Conservation (phyloP, 2,113 vertebrate species). For the Coturnix japonica region DNA sequence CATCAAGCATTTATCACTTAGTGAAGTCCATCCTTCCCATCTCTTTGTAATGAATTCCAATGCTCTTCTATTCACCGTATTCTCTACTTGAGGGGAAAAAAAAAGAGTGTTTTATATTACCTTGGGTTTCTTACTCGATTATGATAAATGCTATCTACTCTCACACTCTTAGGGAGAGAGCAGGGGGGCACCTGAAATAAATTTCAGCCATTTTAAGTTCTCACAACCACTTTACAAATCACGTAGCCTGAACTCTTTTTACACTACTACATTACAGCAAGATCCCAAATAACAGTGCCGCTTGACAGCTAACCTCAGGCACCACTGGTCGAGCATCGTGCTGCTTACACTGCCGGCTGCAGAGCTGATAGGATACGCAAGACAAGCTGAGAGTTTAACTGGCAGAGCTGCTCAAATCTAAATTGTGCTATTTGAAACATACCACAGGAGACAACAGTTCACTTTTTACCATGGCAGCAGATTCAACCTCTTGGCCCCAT, state of each 20-base stretch:
- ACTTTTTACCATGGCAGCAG: conserved; percentile 82
- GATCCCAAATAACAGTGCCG: conserved; percentile 78
- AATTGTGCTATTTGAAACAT: conserved; percentile 69
- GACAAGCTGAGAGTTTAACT: conserved; percentile 63
- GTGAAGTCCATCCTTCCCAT: neutral
- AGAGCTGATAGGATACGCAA: conserved; percentile 67
- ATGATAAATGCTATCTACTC: neutral
- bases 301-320: conserved; percentile 82
- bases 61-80: neutral
- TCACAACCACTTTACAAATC: conserved; percentile 75
- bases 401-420: conserved; percentile 67
- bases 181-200: neutral
- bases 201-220: conserved; percentile 51
- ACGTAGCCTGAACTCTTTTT: conserved; percentile 76
- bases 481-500: conserved; percentile 85
- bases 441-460: conserved; percentile 81
- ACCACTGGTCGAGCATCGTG: conserved; percentile 38
- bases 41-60: neutral
- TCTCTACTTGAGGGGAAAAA: neutral
- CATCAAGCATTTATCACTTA: neutral
- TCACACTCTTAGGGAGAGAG: neutral
- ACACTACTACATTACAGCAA: conserved; percentile 74
- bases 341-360: conserved; percentile 44
- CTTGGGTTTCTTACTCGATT: neutral
- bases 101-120: neutral